Conservation (phyloP, 2,888 invertebrate genomes). For the Busseola fusca region DNA sequence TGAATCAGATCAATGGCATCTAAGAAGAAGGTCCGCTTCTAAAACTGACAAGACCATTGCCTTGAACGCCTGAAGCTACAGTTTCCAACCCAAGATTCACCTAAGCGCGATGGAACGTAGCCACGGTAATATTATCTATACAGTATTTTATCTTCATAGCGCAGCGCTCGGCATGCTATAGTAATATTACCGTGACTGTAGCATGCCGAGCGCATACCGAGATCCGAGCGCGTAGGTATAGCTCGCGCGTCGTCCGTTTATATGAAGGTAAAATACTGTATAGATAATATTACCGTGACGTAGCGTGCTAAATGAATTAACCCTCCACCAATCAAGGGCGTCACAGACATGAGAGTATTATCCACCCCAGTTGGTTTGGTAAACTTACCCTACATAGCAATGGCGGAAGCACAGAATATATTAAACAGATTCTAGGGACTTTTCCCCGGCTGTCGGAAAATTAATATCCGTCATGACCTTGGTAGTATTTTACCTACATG, state of each 20-base stretch:
- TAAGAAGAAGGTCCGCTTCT: neutral
- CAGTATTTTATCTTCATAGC: no score
- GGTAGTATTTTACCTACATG: neutral
- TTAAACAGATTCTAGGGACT: neutral
- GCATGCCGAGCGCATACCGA: no score
- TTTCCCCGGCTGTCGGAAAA: neutral
- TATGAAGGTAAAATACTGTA: no score
- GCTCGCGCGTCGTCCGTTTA: no score
- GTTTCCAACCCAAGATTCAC: conserved; percentile 2
- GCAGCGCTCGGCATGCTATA: no score
- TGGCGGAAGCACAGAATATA: neutral
- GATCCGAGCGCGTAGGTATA: no score
- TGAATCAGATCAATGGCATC: neutral
- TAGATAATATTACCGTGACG: no score
- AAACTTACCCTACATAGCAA: neutral
- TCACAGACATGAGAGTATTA: neutral
- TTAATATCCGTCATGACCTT: neutral
- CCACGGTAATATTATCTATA: no score
- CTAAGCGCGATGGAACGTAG: conserved; percentile 8
- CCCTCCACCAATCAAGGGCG: conserved; percentile 25
- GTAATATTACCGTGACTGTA: no score
- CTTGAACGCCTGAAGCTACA: conserved; percentile 5
- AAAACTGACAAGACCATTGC: neutral
- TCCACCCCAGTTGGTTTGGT: neutral
- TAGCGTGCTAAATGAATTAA: conserved; percentile 15